Base-by-base conservation (phyloP, 64 coral and sea anemone species). In the Orbicella faveolata region DNA sequence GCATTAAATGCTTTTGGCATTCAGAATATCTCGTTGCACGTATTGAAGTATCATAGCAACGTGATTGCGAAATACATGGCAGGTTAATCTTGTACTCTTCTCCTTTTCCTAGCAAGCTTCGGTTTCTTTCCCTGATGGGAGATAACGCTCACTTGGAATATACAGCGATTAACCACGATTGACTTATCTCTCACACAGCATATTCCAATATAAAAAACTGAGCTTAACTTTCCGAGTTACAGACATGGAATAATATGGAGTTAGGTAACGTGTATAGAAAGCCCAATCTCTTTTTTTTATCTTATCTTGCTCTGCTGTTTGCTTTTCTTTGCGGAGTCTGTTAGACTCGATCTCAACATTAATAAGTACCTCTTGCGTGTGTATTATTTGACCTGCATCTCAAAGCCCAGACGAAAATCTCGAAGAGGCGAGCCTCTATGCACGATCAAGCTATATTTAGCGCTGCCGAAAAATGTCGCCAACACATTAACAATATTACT, bases 301-400 rank as follows among this genome's bases (percentile, higher is more conserved):
- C 82, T 85, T 85, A 85, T 85, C 82, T 85, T 48, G 66, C 52
- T 85, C 21, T 68, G 14, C 61, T 85, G 82, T 85, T 85, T 85
- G 82, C 82, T 85, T 85, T 85, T 85, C 35, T 85, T 52, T 19
- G 37, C 36, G 82, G 63, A 73, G 82, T 85, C 82, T 85, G 12
- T 85, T 85, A 85, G 82, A 52, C 82, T 70, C 82, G 64, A 85
- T 52, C 34, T 73, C 61, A 83, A 65, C 65, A 72, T 70, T 72
- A 39, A 26, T 72, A 85, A 85, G 82, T 70, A 52, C 64, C 65
- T 72, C 37, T 66, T 21, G 3, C 65, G 14, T 12, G 20, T 36
- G 36, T 85, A 72, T 73, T 72, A 73, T 70, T 39, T 85, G 63
- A 85, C 64, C 63, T 41, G 20, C 64, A 82, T 36, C 16, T 21